Evolutionary conservation across 2,797 vertebrate species (phyloP).

Genomic region (Lithobates sylvaticus): DNA sequence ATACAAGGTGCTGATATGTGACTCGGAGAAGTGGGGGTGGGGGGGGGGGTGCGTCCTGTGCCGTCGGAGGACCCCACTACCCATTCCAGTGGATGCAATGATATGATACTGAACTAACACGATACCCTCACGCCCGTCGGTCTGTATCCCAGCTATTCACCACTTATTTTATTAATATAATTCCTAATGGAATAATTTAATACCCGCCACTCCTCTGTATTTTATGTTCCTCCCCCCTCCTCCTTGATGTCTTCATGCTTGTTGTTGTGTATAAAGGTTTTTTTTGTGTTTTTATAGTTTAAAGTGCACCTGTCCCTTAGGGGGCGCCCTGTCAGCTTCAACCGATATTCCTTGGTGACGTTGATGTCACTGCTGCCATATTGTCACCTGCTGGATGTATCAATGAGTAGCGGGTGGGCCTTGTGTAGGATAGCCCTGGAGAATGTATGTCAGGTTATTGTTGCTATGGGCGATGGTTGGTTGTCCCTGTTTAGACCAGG

Average conservation of each 20-base stretch:
- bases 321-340: not conserved
- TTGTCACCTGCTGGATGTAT: too few relatives aligned
- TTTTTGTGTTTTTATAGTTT: constrained; percentile 21
- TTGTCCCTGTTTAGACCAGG: too few relatives aligned
- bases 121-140: constrained; percentile 71
- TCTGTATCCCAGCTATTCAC: constrained; percentile 22
- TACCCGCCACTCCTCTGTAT: constrained; percentile 1
- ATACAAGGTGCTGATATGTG: not conserved
- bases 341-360: not conserved
- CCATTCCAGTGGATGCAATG: constrained; percentile 65
- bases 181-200: constrained; percentile 45
- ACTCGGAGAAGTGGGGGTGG: not conserved
- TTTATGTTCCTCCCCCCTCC: constrained; percentile 1
- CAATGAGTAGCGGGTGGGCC: too few relatives aligned
- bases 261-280: constrained; percentile 17
- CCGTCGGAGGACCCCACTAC: not conserved
- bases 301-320: not conserved
- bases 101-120: constrained; percentile 75
- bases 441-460: too few relatives aligned
- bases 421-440: too few relatives aligned
- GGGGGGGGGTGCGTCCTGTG: too few relatives aligned
- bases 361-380: too few relatives aligned
- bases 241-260: not conserved
- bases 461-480: too few relatives aligned
- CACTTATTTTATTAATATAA: constrained; percentile 55